Percentiles rank a stretch among this genome's conserved stretches.
These are phyloP conservation scores for Drusus annulatus DNA, from an alignment of 1,140 invertebrate species.

Conservation along the genomic window DNA sequence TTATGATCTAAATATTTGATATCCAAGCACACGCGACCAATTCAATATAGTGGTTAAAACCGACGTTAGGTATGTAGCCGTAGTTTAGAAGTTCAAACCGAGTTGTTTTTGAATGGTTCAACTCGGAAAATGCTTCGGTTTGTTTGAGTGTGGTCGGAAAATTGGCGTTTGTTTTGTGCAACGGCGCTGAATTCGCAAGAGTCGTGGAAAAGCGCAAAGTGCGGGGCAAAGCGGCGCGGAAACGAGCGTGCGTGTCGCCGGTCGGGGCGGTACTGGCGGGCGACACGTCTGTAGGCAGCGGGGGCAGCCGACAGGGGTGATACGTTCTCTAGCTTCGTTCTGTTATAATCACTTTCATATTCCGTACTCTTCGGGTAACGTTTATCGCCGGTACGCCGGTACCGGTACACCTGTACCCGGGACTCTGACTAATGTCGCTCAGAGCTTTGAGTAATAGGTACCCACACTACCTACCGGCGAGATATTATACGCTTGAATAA, in stretches of 20 bases:
- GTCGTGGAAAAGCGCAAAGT: constrained; percentile 38
- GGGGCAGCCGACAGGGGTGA: background rate
- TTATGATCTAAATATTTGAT: background rate
- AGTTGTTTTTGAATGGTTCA: background rate
- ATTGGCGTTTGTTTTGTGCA: constrained; percentile 11
- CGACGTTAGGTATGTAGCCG: background rate
- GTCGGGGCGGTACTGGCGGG: constrained; percentile 36
- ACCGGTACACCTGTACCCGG: constrained; percentile 12
- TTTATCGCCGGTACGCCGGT: background rate
- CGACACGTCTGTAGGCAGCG: background rate
- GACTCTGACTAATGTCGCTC: background rate
- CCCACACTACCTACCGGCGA: too few relatives aligned
- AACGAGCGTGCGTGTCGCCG: background rate
- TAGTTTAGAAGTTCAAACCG: too few relatives aligned
- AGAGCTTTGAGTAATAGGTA: background rate
- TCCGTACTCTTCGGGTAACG: constrained; percentile 18
- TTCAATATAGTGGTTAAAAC: background rate
- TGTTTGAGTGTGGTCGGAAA: constrained; percentile 3
- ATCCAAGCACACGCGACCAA: constrained; percentile 6
- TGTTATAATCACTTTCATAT: constrained; percentile 34
- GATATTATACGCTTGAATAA: too few relatives aligned
- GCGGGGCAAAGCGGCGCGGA: constrained; percentile 28
- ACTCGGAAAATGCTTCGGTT: constrained; percentile 4
- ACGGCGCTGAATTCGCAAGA: constrained; percentile 12
- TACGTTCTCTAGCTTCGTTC: background rate